Percentiles rank a stretch among this genome's conserved stretches.
Conservation (phyloP, 1,140 invertebrate genomes). For the Drosophila varians region DNA sequence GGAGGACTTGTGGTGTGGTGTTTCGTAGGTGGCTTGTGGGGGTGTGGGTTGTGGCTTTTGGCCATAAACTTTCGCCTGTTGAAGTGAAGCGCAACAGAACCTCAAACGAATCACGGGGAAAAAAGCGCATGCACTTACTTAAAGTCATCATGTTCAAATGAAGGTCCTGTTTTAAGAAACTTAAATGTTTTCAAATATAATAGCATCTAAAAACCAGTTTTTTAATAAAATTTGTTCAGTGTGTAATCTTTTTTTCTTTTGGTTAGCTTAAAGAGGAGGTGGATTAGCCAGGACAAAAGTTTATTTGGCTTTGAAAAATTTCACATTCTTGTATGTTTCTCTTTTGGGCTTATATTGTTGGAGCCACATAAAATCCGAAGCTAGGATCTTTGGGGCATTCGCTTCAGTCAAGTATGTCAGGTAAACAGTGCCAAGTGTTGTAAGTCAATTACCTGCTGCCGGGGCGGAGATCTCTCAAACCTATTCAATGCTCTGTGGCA, state of each 20-base stretch:
- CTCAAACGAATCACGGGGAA: conserved; percentile 12
- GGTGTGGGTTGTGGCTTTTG: conserved; percentile 71
- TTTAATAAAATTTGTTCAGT: background rate
- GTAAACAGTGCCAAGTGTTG: conserved; percentile 67
- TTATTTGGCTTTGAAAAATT: conserved; percentile 9
- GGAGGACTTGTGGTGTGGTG: conserved; percentile 4
- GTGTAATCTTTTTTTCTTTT: background rate
- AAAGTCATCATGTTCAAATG: background rate
- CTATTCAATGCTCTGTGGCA: conserved; percentile 2
- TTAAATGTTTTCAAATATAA: background rate
- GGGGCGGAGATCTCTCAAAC: conserved; percentile 56
- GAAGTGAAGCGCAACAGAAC: conserved; percentile 49
- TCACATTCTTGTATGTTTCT: conserved; percentile 4
- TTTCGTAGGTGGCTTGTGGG: conserved; percentile 12
- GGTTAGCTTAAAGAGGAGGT: conserved; percentile 8
- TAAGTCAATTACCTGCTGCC: conserved; percentile 73
- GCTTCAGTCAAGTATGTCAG: conserved; percentile 57
- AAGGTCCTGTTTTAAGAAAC: background rate
- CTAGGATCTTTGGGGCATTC: conserved; percentile 20
- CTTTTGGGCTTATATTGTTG: background rate
- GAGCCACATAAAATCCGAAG: background rate
- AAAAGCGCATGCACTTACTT: background rate
- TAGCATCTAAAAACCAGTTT: too few species aligned
- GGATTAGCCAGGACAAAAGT: conserved; percentile 8
- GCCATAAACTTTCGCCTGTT: conserved; percentile 75